Evolutionary conservation across 2,113 vertebrate genomes (phyloP), one percentile per base, ranked within the genome.

Genomic region (Ploceus nigricollis): DNA sequence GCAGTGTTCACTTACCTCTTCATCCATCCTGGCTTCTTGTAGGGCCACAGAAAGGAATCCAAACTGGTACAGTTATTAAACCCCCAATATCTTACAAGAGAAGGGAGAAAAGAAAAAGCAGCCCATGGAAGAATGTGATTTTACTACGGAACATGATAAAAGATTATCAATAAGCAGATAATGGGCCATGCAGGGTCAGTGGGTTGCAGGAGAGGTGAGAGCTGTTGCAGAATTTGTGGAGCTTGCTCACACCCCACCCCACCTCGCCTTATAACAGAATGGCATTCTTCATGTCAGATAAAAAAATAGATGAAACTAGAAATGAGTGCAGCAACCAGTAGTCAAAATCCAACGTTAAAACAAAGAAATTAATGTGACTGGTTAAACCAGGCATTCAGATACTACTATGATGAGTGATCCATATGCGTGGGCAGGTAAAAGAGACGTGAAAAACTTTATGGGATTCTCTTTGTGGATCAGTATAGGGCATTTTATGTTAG

Each of bases 191-290:
- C 87, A 82, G 82, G 97, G 87, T 75, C 87, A 96, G 96, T 97
- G 93, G 93, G 92, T 86, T 96, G 71, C 39, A 71, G 90, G 96
- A 94, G 87, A 93, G 91, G 78, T 96, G 95, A 95, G 95, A 53
- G 92, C 91, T 96, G 94, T 95, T 97, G 90, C 77, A 94, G 95
- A 96, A 83, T 68, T 95, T 64, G 58, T 92, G 78, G 90, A 97
- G 90, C 85, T 95, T 45, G 4, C 68, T 88, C 81, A 35, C 54
- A 85, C 70, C 27, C 70, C 71, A 37, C 61, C 50, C 76, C 42
- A 75, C n/a, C 53, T 93, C 51, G 25, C 89, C 77, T 75, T 89
- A 18, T 79, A 75, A 95, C 56, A 93, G 83, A 79, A 91, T 17
- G 7, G 17, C 89, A 54, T 96, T 91, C 90, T 95, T 96, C 71